Base-by-base conservation (phyloP, 2,797 vertebrate genomes). In the Mastacembelus armatus region DNA sequence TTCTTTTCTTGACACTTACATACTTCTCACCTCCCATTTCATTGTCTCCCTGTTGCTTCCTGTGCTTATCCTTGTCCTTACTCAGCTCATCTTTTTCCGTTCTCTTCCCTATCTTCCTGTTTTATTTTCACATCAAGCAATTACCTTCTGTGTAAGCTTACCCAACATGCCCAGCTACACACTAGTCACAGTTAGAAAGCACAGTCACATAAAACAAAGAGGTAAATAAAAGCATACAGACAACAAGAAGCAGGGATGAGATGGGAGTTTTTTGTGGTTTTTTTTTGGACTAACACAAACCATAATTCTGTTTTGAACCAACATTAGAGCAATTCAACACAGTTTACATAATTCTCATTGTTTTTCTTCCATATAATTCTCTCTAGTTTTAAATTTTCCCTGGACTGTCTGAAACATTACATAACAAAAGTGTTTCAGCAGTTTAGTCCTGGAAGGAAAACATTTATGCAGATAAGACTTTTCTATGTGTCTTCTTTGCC, bases 101-200 rank as follows among this genome's bases (percentile, higher is more conserved):
- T 63, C 32, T 65, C 29, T 33, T 62, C 59, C 44, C 12, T 27
- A n/a, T 66, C 58, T 62, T 39, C 24, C 18, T 57, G 44, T 71
- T 78, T 82, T 61, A 73, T 61, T 76, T 68, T 71, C 55, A 71
- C 44, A 33, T 69, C 32, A 49, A 77, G 66, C 72, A 69, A 42
- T 59, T 69, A 58, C 77, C 73, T 64, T 50, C 74, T 84, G 75
- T 55, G 59, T 76, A 65, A 50, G 67, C 70, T 81, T 83, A 84
- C 33, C 60, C 71, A 83, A 82, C 61, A 47, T 71, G 43, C 33
- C 57, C 58, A 19, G 21, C 50, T 15, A 33, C 9, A 16, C 33
- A 27, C 50, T 16, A 24, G 35, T 57, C 68, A 24, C 44, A 61
- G 54, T 36, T 49, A 36, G 30, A n/a, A 42, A 30, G 42, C 30